Percentiles rank a stretch among this genome's conserved stretches.
These are phyloP conservation scores for Nysson spinosus DNA, from an alignment of 2,888 invertebrate genomes.

Conservation along the genomic window DNA sequence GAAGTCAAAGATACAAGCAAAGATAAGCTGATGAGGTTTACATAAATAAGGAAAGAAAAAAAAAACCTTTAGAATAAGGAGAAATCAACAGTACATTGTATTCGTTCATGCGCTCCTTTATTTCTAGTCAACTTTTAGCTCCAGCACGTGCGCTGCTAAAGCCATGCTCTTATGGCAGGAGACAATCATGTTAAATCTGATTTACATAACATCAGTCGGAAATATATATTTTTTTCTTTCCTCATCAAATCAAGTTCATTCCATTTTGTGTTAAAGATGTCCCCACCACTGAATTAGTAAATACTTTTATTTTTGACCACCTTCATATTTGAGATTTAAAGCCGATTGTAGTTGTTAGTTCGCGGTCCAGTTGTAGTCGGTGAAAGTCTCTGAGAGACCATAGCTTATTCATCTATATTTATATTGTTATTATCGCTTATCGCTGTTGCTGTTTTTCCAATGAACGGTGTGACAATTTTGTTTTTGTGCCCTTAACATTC, in stretches of 20 bases:
- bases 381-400: conserved; percentile 22
- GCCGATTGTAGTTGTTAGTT: conserved; percentile 40
- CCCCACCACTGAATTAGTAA: conserved; percentile 25
- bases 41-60: conserved; percentile 32
- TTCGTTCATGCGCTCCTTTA: conserved; percentile 54
- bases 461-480: conserved; percentile 45
- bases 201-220: conserved; percentile 37
- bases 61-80: conserved; percentile 25
- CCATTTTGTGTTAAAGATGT: conserved; percentile 40
- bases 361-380: conserved; percentile 44
- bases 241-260: conserved; percentile 45
- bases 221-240: conserved; percentile 26
- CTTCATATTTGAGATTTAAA: conserved; percentile 27
- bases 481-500: conserved; percentile 26
- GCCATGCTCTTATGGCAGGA: conserved; percentile 50
- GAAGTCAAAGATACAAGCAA: conserved; percentile 11
- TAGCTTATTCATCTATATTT: conserved; percentile 34
- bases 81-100: conserved; percentile 28
- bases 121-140: conserved; percentile 68
- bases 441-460: conserved; percentile 50
- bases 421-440: conserved; percentile 41
- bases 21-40: conserved; percentile 23
- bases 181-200: conserved; percentile 62
- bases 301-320: conserved; percentile 23
- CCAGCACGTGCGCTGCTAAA: conserved; percentile 54